Conservation (phyloP, 2,797 vertebrate genomes). For the Pyrocephalus nanus region DNA sequence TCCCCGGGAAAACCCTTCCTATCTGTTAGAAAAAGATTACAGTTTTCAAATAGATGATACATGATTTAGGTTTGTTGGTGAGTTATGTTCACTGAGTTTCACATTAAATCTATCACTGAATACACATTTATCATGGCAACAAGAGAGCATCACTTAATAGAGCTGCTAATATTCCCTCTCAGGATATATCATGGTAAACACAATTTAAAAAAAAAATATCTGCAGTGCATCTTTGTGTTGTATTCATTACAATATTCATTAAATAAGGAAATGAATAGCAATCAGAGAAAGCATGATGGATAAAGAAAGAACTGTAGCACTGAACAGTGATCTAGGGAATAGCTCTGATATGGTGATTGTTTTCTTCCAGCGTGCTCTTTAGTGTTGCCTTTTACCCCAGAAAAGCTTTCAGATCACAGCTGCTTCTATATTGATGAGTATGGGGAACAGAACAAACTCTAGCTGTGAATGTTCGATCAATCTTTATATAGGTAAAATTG, state of each 20-base stretch:
- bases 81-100: neutral
- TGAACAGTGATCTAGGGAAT: conserved; percentile 23
- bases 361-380: conserved; percentile 34
- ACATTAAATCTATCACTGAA: neutral
- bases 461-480: conserved; percentile 43
- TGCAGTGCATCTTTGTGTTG: neutral
- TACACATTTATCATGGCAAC: neutral
- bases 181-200: neutral
- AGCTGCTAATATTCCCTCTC: conserved; percentile 15
- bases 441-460: conserved; percentile 46
- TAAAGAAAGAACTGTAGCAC: neutral
- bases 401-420: conserved; percentile 66
- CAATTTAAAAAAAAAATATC: neutral
- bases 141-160: neutral
- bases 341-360: conserved; percentile 36
- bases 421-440: conserved; percentile 60
- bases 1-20: conserved; percentile 15
- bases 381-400: conserved; percentile 40
- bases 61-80: neutral
- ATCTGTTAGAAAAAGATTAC: neutral
- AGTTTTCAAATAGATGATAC: neutral
- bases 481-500: conserved; percentile 58
- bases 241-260: conserved; percentile 2
- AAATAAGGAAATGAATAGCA: conserved; percentile 4
- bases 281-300: neutral